Base-by-base conservation (phyloP, 1,140 invertebrate genomes). In the Lethrus apterus region DNA sequence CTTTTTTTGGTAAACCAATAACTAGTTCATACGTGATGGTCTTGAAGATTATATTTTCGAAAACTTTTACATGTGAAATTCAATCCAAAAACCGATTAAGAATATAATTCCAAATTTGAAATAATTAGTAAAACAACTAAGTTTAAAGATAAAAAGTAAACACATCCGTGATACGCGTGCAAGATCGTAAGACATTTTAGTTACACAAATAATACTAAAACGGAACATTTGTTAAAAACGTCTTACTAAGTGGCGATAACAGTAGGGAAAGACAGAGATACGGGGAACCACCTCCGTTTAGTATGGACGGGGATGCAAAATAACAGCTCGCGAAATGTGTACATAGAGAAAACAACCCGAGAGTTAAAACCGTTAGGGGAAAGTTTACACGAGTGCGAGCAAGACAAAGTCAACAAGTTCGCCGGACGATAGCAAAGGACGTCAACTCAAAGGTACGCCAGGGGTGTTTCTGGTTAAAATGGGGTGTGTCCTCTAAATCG, bases 401-500 rank as follows among this genome's bases (percentile, higher is more conserved):
- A 36, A 40, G 31, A 47, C 19, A 47, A 40, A 47, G 41, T 26
- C 32, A 24, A 33, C 5, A 33, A 33, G 5, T 5, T 44, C 13
- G 18, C 42, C 29, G n/a, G 10, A 15, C 13, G 18, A 15, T 34
- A 30, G 31, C 21, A 44, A 32, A 32, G 29, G 24, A 32, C 14
- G 29, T 32, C 24, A 21, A 29, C 29, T 20, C 13, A 44, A 44
- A 44, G 42, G 42, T 44, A 44, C 31, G 42, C 33, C 21, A 44
- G 32, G 44, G 41, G 48, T 50, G 41, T 34, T 35, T 44, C 32
- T 44, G 17, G 31, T 15, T 17, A 50, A 33, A 44, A 44, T 24
- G 50, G 59, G 59, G 57, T 50, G 59, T 59, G 57, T 58, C 59
- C 53, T 50, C 26, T 40, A 48, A 45, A 50, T 51, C 51, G 48